Base-by-base conservation (phyloP, 2,888 invertebrate genomes). In the Monopis laevigella region DNA sequence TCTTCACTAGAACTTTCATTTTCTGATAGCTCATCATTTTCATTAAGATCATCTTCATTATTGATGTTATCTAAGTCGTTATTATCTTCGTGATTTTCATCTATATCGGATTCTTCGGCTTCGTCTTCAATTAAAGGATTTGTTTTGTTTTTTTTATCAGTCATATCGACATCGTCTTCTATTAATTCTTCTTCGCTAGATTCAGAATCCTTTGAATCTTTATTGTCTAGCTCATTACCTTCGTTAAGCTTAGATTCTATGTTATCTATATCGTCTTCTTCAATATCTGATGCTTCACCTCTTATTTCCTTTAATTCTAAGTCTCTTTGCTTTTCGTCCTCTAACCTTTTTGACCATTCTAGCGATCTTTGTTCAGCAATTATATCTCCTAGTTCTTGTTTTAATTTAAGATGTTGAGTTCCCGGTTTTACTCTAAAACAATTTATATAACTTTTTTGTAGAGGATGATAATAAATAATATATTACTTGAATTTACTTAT, bases 311-410 rank as follows among this genome's bases (percentile, higher is more conserved):
- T 62, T 35, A 77, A 59, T 51, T 80, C 67, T 40, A 67, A 60
- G 41, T 83, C 80, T 8, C 72, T 62, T 46, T 65, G 62, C 43
- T 66, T 72, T 41, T 72, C 77, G 29, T 68, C 65, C 51, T 88
- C 84, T 18, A 84, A 68, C 39, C 86, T 84, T 51, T 87, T 84
- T 42, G 84, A 81, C 85, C 92, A 86, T 50, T 90, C 87, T 44
- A 88, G 80, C 27, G 86, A 84, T 39, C 92, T 77, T 53, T 87
- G 88, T 46, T 84, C 82, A 2, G 85, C 85, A 55, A 95, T 93
- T 64, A 88, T 80, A 10, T 83, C 75, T 54, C 88, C 85, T 2
- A 95, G 73, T 46, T 88, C 86, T 45, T 86, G 84, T 56, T 88
- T 88, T 40, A 95, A 69, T 51, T 84, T 86, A n/a, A 82, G 62